Evolutionary conservation across 2,113 vertebrate species (phyloP), one percentile per base, ranked within the genome.

Genomic region (Thalassarche chlororhynchos): DNA sequence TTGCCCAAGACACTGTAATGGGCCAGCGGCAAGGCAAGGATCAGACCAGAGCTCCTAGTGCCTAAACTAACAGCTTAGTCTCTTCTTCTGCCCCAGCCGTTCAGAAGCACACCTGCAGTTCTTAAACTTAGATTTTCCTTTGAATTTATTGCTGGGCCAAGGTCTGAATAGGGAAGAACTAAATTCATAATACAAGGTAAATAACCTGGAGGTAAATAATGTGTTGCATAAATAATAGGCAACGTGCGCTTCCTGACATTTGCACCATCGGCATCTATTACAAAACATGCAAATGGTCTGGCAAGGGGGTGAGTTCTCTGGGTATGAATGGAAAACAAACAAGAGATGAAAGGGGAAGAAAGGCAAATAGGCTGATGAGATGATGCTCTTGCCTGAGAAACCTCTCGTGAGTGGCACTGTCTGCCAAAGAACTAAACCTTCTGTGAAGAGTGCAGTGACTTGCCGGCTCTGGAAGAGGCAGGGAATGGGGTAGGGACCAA

Each of bases 221-320:
- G 1, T 71, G 36, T 82, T 92, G 44, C 66, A 70, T 62, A 57
- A 87, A 84, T 64, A 80, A 62, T 36, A 78, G 78, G 71, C 65
- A 85, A 13, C 1, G 2, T 74, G 6, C 3, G 11, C 64, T 93
- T 92, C 84, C 76, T 85, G 89, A 47, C 64, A 38, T 74, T 92
- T 95, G 36, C 79, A 93, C 82, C 80, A 70, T 64, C 0, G 2
- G 51, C 68, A 89, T 19, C 65, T 51, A 70, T 82, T 93, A 93
- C 47, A 95, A 93, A 92, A 82, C 49, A 95, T 96, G 91, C 49
- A 96, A 95, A 90, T 96, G 23, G 14, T 80, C 87, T 89, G 76
- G 52, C 83, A 94, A 65, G 8, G 32, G 17, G 23, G 5, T 74
- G 84, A 74, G 18, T 54, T 87, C 66, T 52, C n/a, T 51, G 38